Evolutionary conservation across 64 coral and sea anemone species (phyloP).

Genomic region (Pocillopora verrucosa): DNA sequence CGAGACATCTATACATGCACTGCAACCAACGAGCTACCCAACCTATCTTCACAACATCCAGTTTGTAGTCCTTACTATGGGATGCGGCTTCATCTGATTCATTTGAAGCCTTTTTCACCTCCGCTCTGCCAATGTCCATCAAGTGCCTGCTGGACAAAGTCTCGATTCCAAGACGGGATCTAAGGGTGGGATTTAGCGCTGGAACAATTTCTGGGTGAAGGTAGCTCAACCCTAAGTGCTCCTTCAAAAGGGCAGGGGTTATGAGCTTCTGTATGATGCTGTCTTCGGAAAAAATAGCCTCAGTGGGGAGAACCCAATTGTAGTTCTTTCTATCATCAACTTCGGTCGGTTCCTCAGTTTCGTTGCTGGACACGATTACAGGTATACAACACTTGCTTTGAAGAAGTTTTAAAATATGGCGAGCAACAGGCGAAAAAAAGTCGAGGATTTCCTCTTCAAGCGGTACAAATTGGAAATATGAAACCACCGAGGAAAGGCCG

Average conservation of each 20-base stretch:
- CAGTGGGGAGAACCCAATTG: constrained; percentile 72
- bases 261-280: constrained; percentile 34
- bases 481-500: constrained; percentile 59
- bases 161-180: constrained; percentile 73
- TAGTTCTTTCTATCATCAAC: not conserved
- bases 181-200: constrained; percentile 67
- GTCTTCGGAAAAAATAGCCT: constrained; percentile 76
- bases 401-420: constrained; percentile 65
- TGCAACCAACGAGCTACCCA: constrained; percentile 83
- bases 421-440: constrained; percentile 85
- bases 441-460: constrained; percentile 90
- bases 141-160: constrained; percentile 73
- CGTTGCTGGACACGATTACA: constrained; percentile 3
- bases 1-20: constrained; percentile 81
- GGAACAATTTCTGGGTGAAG: constrained; percentile 57
- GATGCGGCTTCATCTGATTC: not conserved
- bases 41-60: constrained; percentile 6
- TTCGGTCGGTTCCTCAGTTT: not conserved
- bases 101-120: constrained; percentile 33
- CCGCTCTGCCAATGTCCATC: constrained; percentile 74
- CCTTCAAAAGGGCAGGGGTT: constrained; percentile 38
- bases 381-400: constrained; percentile 74
- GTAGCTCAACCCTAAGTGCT: constrained; percentile 67
- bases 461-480: constrained; percentile 83
- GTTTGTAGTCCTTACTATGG: not conserved